Conservation (phyloP, 2,113 vertebrate species). For the Anthoscopus minutus region DNA sequence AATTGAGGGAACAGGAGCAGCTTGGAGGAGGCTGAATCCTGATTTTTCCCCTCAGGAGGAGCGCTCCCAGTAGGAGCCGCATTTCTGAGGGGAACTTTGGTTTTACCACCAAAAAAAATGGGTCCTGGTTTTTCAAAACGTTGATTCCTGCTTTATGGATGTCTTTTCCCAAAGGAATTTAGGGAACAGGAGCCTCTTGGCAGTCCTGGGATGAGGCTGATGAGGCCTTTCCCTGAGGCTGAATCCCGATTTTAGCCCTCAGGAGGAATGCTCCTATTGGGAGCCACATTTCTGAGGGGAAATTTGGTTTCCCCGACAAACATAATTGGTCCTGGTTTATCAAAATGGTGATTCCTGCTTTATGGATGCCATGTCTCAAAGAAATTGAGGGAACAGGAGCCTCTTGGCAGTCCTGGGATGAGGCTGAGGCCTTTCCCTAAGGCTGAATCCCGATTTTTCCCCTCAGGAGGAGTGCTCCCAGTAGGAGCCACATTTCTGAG, state of each 20-base stretch:
- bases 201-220: neutral
- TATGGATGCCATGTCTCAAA: neutral
- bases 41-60: neutral
- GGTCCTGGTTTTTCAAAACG: neutral
- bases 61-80: neutral
- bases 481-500: accelerated
- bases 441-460: neutral
- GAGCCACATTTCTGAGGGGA: neutral
- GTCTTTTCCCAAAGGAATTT: neutral
- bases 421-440: no score
- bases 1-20: no score
- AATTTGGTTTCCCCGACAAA: accelerated
- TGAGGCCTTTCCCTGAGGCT: no score
- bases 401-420: no score
- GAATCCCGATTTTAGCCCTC: neutral
- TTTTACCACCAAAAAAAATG: neutral
- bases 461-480: accelerated
- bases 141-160: neutral
- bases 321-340: no score
- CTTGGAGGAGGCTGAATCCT: neutral
- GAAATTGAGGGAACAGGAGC: no score
- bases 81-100: neutral
- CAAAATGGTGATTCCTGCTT: neutral
- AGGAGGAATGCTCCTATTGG: accelerated
- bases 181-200: neutral